phyloP scores from a whole-genome alignment of 2,113 vertebrate species.

The Piliocolobus tephrosceles region DNA sequence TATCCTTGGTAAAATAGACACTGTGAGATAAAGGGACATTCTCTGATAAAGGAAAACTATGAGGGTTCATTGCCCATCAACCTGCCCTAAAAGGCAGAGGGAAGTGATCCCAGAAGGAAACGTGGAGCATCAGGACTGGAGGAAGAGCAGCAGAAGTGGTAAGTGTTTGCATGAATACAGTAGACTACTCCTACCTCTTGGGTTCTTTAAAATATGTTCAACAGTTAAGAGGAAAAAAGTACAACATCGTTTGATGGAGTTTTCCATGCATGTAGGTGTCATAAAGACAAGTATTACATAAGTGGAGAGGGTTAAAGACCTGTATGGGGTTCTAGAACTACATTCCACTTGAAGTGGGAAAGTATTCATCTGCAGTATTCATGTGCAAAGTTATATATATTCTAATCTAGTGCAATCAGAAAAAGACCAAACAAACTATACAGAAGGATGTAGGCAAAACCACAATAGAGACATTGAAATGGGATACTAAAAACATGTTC shows the following conservation, averaged over 20 bases:
- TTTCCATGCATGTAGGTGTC: neutral
- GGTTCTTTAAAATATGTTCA: neutral
- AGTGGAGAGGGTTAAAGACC: accelerated
- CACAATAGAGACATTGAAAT: neutral
- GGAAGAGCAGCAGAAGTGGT: neutral
- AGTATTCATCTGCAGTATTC: neutral
- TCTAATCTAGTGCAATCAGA: neutral
- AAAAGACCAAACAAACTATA: neutral
- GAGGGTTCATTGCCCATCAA: neutral
- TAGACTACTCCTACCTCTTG: neutral
- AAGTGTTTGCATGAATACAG: neutral
- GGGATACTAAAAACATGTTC: neutral
- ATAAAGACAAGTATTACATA: neutral
- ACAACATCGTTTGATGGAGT: neutral
- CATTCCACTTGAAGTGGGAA: neutral
- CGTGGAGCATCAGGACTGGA: neutral
- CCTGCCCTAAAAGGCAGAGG: neutral
- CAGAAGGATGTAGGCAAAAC: neutral
- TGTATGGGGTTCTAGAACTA: neutral
- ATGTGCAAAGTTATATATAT: neutral
- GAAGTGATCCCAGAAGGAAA: neutral
- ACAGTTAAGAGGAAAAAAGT: neutral
- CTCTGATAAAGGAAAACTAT: neutral
- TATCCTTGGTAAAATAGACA: neutral
- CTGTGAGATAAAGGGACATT: neutral